Evolutionary conservation across 2,113 vertebrate genomes (phyloP).

Genomic region (Eptesicus fuscus): DNA sequence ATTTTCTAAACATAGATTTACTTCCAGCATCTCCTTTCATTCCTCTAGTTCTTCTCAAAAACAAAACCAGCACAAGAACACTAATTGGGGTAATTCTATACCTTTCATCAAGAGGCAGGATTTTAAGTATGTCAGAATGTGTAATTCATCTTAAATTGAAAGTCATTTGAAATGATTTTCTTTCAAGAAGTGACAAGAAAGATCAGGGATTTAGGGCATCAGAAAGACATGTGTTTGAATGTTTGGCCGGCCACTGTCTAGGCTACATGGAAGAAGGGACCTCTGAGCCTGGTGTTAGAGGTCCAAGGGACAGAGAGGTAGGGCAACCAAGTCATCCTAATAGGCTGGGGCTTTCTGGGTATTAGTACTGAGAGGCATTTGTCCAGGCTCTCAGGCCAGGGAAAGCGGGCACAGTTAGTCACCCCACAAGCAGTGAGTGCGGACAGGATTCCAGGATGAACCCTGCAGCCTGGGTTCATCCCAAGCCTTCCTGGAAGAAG

Average conservation of each 20-base stretch:
- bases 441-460: not conserved
- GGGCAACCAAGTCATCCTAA: not conserved
- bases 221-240: not conserved
- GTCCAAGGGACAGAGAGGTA: accelerated
- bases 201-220: not conserved
- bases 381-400: not conserved
- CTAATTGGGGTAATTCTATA: slow-evolving; percentile 45
- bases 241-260: not conserved
- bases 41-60: not conserved
- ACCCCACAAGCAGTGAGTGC: too few species aligned
- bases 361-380: too few species aligned
- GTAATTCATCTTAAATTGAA: slow-evolving; percentile 52
- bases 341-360: not conserved
- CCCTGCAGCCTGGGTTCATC: too few species aligned
- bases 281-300: not conserved
- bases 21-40: not conserved
- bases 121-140: slow-evolving; percentile 68
- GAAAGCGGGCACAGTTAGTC: not conserved
- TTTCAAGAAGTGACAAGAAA: not conserved
- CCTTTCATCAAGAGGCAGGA: slow-evolving; percentile 53
- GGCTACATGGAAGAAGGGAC: not conserved
- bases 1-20: not conserved
- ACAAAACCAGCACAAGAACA: not conserved
- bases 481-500: not conserved
- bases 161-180: not conserved